Evolutionary conservation across 2,888 invertebrate genomes (phyloP).

Genomic region (Orgyia antiqua): DNA sequence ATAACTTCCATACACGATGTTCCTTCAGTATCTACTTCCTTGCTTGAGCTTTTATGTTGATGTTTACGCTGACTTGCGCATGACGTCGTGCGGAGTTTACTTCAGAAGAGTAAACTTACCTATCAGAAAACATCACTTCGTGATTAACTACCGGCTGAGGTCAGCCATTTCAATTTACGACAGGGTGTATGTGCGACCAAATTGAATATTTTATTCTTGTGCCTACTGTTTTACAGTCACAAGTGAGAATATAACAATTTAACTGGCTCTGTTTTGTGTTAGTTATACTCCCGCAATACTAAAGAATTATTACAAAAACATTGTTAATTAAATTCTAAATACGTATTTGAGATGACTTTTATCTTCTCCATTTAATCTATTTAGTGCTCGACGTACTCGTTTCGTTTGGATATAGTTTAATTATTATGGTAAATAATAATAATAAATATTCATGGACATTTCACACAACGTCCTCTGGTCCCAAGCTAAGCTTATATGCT

Average conservation of each 20-base stretch:
- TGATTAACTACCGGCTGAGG: constrained; percentile 18
- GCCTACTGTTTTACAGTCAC: constrained; percentile 9
- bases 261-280: no score
- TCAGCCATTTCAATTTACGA: constrained; percentile 18
- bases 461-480: no score
- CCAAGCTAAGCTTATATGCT: no score
- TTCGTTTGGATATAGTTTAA: no score
- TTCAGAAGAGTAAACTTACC: constrained; percentile 43
- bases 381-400: no score
- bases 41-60: constrained; percentile 58
- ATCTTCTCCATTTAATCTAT: no score
- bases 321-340: no score
- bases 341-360: no score
- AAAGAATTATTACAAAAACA: no score
- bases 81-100: constrained; percentile 30
- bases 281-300: no score
- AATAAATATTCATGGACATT: no score
- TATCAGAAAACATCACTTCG: constrained; percentile 21
- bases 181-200: constrained; percentile 7
- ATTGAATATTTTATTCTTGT: constrained; percentile 5
- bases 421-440: no score
- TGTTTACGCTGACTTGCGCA: constrained; percentile 54
- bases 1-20: constrained; percentile 61
- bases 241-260: background rate
- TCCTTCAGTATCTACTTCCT: constrained; percentile 42